Percentiles rank a stretch among this genome's conserved stretches.
These are phyloP conservation scores for Geotrypetes seraphini DNA, from an alignment of 2,797 vertebrate genomes.

Conservation along the genomic window DNA sequence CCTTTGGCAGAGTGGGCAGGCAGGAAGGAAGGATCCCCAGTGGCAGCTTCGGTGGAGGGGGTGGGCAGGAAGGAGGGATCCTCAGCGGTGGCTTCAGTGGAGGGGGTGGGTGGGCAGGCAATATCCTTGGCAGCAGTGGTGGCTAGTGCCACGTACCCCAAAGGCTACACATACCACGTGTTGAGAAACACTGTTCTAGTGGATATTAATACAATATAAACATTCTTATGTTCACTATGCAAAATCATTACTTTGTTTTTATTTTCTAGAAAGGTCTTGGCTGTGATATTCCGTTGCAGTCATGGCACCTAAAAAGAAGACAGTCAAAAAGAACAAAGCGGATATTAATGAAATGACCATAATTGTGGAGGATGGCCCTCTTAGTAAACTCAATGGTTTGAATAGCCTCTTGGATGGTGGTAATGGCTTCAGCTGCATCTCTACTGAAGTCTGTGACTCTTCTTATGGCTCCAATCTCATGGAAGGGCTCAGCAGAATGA, in stretches of 20 bases:
- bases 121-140: too few relatives aligned
- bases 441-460: slow-evolving; percentile 82
- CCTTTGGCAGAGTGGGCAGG: too few relatives aligned
- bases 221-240: neutral
- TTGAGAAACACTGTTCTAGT: too few relatives aligned
- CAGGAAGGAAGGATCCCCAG: too few relatives aligned
- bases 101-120: too few relatives aligned
- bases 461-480: slow-evolving; percentile 85
- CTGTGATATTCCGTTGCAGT: slow-evolving; percentile 68
- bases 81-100: too few relatives aligned
- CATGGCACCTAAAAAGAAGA: slow-evolving; percentile 99
- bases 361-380: slow-evolving; percentile 82
- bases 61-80: too few relatives aligned
- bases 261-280: slow-evolving; percentile 59
- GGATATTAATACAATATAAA: too few relatives aligned
- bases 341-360: slow-evolving; percentile 88
- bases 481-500: slow-evolving; percentile 88
- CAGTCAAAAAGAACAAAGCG: slow-evolving; percentile 82
- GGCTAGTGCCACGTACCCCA: too few relatives aligned
- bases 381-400: slow-evolving; percentile 84
- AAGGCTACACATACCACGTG: too few relatives aligned
- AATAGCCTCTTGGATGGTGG: slow-evolving; percentile 86
- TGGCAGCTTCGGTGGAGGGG: too few relatives aligned
- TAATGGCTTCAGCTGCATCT: slow-evolving; percentile 92
- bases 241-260: slow-evolving; percentile 6